Conservation (phyloP, 2,113 vertebrate species). For the Motacilla tschutschensis region DNA sequence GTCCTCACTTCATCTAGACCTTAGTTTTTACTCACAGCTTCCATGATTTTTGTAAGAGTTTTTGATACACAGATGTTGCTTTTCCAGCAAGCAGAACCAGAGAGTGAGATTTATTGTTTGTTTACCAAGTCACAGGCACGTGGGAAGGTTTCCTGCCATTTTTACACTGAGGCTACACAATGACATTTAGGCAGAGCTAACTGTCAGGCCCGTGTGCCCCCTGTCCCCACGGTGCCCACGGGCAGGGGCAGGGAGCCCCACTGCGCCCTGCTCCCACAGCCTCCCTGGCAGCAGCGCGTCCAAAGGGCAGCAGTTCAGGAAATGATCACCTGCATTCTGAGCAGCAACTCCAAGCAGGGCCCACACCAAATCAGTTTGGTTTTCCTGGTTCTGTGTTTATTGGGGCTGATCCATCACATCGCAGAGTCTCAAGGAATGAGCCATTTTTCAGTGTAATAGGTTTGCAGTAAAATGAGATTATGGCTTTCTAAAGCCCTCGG, state of each 20-base stretch:
- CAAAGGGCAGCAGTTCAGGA: neutral
- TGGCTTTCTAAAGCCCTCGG: conserved; percentile 36
- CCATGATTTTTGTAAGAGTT: neutral
- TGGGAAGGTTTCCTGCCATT: neutral
- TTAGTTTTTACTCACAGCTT: neutral
- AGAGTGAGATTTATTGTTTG: neutral
- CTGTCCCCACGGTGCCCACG: neutral
- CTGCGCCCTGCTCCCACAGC: neutral
- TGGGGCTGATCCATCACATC: conserved; percentile 35
- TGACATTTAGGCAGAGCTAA: neutral
- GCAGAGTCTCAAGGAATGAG: conserved; percentile 9
- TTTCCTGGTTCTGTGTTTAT: conserved; percentile 18
- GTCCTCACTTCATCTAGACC: neutral
- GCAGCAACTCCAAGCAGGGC: neutral
- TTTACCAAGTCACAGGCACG: neutral
- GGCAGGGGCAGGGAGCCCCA: neutral
- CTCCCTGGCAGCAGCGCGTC: neutral
- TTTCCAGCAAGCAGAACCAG: neutral
- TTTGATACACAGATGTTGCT: neutral
- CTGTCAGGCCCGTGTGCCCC: neutral
- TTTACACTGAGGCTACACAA: neutral
- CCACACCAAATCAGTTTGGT: neutral
- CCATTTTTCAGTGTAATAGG: conserved; percentile 46
- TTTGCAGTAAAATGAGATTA: conserved; percentile 46
- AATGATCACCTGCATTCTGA: neutral